Percentiles rank a stretch among this genome's conserved stretches.
phyloP scores from a whole-genome alignment of 2,888 invertebrate species.

The Limnephilus marmoratus region DNA sequence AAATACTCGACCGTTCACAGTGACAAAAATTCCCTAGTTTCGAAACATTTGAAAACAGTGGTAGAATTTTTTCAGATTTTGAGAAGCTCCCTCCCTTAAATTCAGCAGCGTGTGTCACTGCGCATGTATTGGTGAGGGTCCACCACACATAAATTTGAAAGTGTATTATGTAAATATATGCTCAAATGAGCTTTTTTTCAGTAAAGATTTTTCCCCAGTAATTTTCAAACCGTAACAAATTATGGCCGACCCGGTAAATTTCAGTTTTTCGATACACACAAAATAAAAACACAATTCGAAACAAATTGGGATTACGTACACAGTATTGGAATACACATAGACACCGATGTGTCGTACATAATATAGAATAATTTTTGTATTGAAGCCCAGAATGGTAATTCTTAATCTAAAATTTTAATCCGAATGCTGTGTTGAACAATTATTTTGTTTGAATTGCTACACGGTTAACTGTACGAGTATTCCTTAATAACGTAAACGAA shows the following conservation, averaged over 20 bases:
- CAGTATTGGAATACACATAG: not conserved
- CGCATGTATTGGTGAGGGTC: slow-evolving; percentile 33
- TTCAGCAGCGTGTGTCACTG: slow-evolving; percentile 29
- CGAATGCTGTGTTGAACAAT: slow-evolving; percentile 2
- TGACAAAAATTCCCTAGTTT: not conserved
- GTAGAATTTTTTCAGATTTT: not conserved
- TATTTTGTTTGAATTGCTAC: slow-evolving; percentile 6
- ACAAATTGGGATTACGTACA: slow-evolving; percentile 50
- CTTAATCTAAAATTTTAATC: slow-evolving; percentile 30
- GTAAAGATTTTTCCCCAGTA: slow-evolving; percentile 62
- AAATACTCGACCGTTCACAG: not conserved
- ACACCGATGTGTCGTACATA: not conserved
- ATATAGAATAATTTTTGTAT: not conserved
- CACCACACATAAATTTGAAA: slow-evolving; percentile 63
- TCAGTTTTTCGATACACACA: slow-evolving; percentile 49
- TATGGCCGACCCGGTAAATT: slow-evolving; percentile 54
- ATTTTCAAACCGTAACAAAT: slow-evolving; percentile 64
- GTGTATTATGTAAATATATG: slow-evolving; percentile 65
- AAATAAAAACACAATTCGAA: slow-evolving; percentile 44
- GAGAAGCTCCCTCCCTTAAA: slow-evolving; percentile 35
- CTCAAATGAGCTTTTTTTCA: slow-evolving; percentile 65
- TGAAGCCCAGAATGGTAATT: slow-evolving; percentile 32
- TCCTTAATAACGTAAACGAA: not conserved
- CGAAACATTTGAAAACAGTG: not conserved
- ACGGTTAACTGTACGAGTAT: not conserved